A percentile compares a stretch with the other conserved stretches of the same genome.
Conservation (phyloP, 2,888 invertebrate genomes). For the Latrodectus hesperus region DNA sequence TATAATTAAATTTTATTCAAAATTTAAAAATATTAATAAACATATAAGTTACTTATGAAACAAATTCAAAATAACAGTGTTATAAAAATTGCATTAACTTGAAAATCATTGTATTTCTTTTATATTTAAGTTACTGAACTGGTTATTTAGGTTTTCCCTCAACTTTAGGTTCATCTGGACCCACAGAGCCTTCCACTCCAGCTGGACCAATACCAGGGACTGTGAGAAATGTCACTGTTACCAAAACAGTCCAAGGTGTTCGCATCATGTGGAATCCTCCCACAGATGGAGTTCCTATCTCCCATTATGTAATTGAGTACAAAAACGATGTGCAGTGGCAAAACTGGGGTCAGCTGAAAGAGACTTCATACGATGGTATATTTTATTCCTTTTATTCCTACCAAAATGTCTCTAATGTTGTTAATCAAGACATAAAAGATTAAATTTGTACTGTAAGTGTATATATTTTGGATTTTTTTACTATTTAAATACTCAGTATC, state of each 20-base stretch:
- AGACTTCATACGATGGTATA: constrained; percentile 88
- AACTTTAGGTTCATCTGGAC: constrained; percentile 25
- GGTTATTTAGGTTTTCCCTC: background rate
- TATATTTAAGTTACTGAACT: background rate
- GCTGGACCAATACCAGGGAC: constrained; percentile 93
- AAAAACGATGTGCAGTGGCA: constrained; percentile 78
- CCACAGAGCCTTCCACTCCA: constrained; percentile 70
- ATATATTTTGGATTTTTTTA: background rate
- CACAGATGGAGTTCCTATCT: constrained; percentile 82
- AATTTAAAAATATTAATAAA: no score
- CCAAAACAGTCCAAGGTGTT: constrained; percentile 91
- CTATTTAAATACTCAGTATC: no score
- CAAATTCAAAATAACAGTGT: no score
- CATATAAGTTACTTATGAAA: no score
- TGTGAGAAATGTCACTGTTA: constrained; percentile 91
- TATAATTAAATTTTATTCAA: no score
- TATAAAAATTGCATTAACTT: no score
- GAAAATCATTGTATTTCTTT: no score
- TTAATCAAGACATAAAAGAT: background rate
- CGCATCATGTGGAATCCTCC: constrained; percentile 92
- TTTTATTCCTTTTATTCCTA: background rate
- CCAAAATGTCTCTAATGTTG: background rate
- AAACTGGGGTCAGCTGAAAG: constrained; percentile 74
- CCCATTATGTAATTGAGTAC: constrained; percentile 93
- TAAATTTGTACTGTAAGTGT: background rate